These are phyloP conservation scores for Sebastes reedi DNA, from an alignment of 2,797 vertebrate genomes.

Conservation along the genomic window DNA sequence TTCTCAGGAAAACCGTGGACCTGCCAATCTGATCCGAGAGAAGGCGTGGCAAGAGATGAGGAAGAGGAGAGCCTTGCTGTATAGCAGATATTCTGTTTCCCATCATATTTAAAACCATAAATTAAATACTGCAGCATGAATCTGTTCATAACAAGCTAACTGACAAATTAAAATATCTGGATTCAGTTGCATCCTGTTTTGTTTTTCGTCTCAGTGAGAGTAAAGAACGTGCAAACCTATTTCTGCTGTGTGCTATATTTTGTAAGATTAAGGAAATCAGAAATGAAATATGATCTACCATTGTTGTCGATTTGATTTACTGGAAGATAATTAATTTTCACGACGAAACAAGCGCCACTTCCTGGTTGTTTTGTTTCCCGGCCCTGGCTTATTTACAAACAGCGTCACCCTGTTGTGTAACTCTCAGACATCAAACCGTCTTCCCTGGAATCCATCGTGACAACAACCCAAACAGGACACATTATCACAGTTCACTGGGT, in stretches of 20 bases:
- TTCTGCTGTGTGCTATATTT: background rate
- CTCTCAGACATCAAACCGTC: conserved; percentile 1
- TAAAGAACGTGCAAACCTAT: background rate
- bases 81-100: background rate
- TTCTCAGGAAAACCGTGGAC: background rate
- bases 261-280: background rate
- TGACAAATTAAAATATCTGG: background rate
- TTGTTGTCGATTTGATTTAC: background rate
- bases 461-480: conserved; percentile 27
- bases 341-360: conserved; percentile 33
- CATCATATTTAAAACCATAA: background rate
- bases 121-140: no score
- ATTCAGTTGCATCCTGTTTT: background rate
- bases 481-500: background rate
- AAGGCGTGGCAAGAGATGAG: conserved; percentile 36
- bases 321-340: background rate
- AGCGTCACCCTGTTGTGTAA: conserved; percentile 35
- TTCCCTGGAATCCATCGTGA: conserved; percentile 29
- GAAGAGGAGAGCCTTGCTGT: background rate
- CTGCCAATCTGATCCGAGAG: background rate
- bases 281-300: background rate
- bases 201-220: background rate
- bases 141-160: background rate
- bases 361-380: conserved; percentile 45
- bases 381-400: conserved; percentile 34